phyloP scores from a whole-genome alignment of 1,140 invertebrate species.

The Habropoda laboriosa region DNA sequence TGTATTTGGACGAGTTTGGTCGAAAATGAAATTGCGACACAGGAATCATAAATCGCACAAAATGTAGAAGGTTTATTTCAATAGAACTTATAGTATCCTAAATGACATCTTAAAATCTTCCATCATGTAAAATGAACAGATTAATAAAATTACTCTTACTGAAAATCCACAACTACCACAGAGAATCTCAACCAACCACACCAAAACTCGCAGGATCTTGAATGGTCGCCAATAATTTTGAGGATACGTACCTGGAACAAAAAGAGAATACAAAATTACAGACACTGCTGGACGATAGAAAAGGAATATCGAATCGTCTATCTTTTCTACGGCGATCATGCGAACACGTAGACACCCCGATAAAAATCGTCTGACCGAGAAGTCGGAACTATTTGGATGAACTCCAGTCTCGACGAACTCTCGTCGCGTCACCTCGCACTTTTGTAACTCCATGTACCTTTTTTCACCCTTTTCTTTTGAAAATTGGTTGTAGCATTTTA shows the following conservation, averaged over 20 bases:
- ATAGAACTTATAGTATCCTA: too few relatives aligned
- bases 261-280: conserved; percentile 34
- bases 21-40: too few relatives aligned
- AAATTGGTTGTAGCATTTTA: conserved; percentile 65
- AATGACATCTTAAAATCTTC: background rate
- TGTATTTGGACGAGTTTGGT: too few relatives aligned
- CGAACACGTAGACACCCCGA: background rate
- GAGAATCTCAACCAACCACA: background rate
- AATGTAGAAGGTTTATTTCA: too few relatives aligned
- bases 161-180: background rate
- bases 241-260: conserved; percentile 69
- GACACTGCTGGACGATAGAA: background rate
- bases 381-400: conserved; percentile 67
- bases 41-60: too few relatives aligned
- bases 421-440: conserved; percentile 44
- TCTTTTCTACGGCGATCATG: background rate
- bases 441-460: conserved; percentile 7
- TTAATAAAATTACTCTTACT: background rate
- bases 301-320: background rate
- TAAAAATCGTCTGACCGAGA: conserved; percentile 43
- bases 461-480: conserved; percentile 27
- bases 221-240: conserved; percentile 32
- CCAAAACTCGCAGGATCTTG: conserved; percentile 25
- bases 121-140: background rate
- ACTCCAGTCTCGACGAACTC: conserved; percentile 71